Conservation (phyloP, 2,888 invertebrate species). For the Lycaena phlaeas region DNA sequence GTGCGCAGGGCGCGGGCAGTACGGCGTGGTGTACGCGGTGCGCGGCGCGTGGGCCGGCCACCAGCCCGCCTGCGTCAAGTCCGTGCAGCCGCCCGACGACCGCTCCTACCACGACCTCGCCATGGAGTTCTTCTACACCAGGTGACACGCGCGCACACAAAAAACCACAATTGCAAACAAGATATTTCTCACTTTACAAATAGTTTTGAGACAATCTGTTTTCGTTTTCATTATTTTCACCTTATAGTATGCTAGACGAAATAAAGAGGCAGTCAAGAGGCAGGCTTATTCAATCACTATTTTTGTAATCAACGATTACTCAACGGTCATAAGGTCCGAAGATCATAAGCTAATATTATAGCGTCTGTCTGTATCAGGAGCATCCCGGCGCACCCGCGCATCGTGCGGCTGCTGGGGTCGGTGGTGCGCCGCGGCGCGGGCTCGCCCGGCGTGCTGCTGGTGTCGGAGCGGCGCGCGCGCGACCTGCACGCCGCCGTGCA, state of each 20-base stretch:
- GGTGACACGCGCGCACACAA: too few species aligned
- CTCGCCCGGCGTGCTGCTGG: constrained; percentile 83
- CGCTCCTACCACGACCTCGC: constrained; percentile 92
- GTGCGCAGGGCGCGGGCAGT: constrained; percentile 84
- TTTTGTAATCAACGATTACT: too few species aligned
- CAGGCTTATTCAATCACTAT: too few species aligned
- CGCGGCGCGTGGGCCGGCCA: constrained; percentile 81
- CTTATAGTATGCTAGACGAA: too few species aligned
- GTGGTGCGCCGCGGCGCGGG: constrained; percentile 84
- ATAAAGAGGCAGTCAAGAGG: too few species aligned
- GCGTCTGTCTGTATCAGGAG: constrained; percentile 75
- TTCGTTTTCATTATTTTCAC: too few species aligned
- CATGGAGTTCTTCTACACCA: constrained; percentile 92
- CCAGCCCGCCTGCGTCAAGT: constrained; percentile 87
- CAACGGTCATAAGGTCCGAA: too few species aligned
- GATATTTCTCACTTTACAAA: too few species aligned
- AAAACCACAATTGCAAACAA: too few species aligned
- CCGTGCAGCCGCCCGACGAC: constrained; percentile 90
- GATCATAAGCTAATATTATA: too few species aligned
- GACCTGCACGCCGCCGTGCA: constrained; percentile 86
- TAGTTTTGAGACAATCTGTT: too few species aligned
- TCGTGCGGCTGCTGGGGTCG: constrained; percentile 83
- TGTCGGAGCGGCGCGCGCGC: constrained; percentile 81
- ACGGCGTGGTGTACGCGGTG: constrained; percentile 89
- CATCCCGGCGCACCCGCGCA: constrained; percentile 85